phyloP scores from a whole-genome alignment of 2,797 vertebrate genomes.

The Clarias pachynema region DNA sequence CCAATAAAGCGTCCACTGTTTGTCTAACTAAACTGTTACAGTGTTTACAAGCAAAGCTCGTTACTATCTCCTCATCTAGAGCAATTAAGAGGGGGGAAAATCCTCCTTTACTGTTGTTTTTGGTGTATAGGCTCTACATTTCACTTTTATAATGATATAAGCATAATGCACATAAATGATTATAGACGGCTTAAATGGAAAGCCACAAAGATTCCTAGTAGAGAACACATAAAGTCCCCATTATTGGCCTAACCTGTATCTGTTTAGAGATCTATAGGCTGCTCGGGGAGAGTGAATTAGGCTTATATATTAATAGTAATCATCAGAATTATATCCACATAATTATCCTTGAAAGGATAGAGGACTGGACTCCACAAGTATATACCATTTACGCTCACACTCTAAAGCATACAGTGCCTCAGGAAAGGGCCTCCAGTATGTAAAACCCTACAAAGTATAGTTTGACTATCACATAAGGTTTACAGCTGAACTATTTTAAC shows the following conservation, averaged over 20 bases:
- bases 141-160: neutral
- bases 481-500: neutral
- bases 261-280: constrained; percentile 15
- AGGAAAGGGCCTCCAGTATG: neutral
- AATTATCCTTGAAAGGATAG: neutral
- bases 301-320: neutral
- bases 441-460: neutral
- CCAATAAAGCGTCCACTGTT: constrained; percentile 73
- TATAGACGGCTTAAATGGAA: constrained; percentile 2
- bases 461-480: neutral
- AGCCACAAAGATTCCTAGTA: constrained; percentile 8
- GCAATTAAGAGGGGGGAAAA: constrained; percentile 71
- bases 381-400: neutral
- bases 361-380: neutral
- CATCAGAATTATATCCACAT: neutral
- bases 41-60: constrained; percentile 71
- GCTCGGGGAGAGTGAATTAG: neutral
- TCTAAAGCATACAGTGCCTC: neutral
- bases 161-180: neutral
- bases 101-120: constrained; percentile 46
- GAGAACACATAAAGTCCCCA: neutral
- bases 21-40: constrained; percentile 71
- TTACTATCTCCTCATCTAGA: constrained; percentile 76
- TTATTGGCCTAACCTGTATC: neutral
- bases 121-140: neutral